Evolutionary conservation across 1,140 invertebrate genomes (phyloP).

Genomic region (Babylonia areolata): DNA sequence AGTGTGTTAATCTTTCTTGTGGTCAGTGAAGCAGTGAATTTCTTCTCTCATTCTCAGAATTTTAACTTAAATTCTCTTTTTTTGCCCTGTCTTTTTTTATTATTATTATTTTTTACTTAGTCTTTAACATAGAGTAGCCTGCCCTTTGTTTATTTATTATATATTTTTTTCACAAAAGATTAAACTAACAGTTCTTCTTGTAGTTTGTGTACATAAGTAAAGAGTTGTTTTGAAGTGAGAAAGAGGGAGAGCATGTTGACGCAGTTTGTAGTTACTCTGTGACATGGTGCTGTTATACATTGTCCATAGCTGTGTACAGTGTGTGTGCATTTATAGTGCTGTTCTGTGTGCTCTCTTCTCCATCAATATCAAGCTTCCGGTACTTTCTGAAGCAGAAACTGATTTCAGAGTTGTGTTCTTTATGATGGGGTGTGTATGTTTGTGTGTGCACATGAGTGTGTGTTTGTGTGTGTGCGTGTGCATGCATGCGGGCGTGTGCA

Average conservation of each 20-base stretch:
- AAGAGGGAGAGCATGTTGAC: not conserved
- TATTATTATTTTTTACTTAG: not conserved
- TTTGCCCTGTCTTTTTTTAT: not conserved
- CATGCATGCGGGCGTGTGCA: not conserved
- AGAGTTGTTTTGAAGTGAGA: not conserved
- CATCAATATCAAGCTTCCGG: not conserved
- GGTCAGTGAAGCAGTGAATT: not conserved
- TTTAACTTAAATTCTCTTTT: not conserved
- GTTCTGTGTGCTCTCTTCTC: not conserved
- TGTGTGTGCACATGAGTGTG: not conserved
- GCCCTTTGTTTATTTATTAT: too few relatives aligned
- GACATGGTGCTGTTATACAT: not conserved
- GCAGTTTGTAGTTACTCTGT: not conserved
- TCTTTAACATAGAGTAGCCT: not conserved
- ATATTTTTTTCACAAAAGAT: too few relatives aligned
- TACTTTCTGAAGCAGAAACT: not conserved
- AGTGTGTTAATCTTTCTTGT: not conserved
- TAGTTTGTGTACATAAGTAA: too few relatives aligned
- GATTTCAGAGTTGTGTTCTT: not conserved
- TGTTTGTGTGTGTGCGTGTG: conserved; percentile 5
- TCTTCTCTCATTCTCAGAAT: not conserved
- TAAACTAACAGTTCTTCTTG: too few relatives aligned
- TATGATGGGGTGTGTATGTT: not conserved
- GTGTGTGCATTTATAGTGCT: not conserved
- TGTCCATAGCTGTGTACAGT: not conserved